Conservation (phyloP, 2,888 invertebrate species). For the Noctua pronuba region DNA sequence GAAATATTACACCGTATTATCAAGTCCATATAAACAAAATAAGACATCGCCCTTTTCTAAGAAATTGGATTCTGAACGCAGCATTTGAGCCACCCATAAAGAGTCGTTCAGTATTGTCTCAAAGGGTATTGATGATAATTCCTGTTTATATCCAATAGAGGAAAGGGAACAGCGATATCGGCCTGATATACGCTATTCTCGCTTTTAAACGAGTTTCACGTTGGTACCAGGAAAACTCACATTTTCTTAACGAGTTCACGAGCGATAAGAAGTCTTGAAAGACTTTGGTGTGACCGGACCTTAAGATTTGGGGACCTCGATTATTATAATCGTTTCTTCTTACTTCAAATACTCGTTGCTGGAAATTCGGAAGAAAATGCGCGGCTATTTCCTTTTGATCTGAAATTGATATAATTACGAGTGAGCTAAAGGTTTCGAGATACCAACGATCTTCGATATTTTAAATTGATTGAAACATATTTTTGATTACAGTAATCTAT, state of each 20-base stretch:
- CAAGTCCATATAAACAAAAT: conserved; percentile 45
- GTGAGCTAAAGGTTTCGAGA: background rate
- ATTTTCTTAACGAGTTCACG: conserved; percentile 51
- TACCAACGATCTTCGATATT: background rate
- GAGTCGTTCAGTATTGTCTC: conserved; percentile 79
- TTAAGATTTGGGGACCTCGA: conserved; percentile 35
- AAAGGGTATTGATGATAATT: conserved; percentile 83
- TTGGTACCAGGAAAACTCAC: conserved; percentile 66
- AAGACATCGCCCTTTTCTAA: conserved; percentile 67
- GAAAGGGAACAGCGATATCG: conserved; percentile 74
- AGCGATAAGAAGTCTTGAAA: conserved; percentile 46
- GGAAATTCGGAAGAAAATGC: background rate
- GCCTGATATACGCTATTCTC: conserved; percentile 71
- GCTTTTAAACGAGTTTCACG: conserved; percentile 68
- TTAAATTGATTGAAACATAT: background rate
- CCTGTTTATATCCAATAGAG: conserved; percentile 80
- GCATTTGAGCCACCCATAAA: conserved; percentile 76
- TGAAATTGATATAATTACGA: conserved; percentile 5
- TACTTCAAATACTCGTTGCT: conserved; percentile 26
- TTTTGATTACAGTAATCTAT: background rate
- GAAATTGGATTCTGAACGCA: conserved; percentile 79
- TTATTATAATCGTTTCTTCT: conserved; percentile 50
- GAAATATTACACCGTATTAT: conserved; percentile 41
- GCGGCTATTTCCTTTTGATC: background rate
- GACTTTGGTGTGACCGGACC: conserved; percentile 15